Evolutionary conservation across 2,888 invertebrate genomes (phyloP), one percentile per base, ranked within the genome.

Genomic region (Trypoxylon attenuatum): DNA sequence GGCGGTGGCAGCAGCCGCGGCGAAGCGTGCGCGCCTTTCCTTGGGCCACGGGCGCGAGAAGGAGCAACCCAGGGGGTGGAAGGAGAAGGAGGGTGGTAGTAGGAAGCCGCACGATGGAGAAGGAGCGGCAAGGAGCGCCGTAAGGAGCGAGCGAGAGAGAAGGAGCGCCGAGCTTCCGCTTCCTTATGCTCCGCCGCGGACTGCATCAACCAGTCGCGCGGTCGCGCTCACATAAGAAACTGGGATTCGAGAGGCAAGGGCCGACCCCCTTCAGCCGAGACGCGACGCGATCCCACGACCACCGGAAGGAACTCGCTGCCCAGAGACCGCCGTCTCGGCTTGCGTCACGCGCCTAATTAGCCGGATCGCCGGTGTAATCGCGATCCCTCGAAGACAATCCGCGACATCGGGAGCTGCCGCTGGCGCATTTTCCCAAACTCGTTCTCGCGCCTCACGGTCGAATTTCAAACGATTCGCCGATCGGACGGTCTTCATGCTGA

Each of bases 141-240:
- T 22, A 56, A 41, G 46, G 53, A 53, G 39, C 63, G 73, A 66
- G 71, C 49, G 52, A 64, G 66, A 42, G 54, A 59, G 71, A 71
- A 47, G 39, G 73, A 71, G 49, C n/a, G 80, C 77, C 84, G 83
- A 74, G 86, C 85, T 87, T 87, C 86, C 86, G 86, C 86, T 87
- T 87, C 86, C 86, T 86, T 86, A 85, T 86, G 84, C 85, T 82
- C 82, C 82, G 83, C 79, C 84, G 82, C 84, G 84, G 81, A 86
- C 84, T 86, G 86, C 86, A 86, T 84, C 85, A 82, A 82, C 82
- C 86, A 86, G 86, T 86, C 86, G 86, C 85, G 86, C 86, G 86
- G 83, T 84, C 84, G 85, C 84, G 84, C 84, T 81, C 85, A 83
- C 82, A 83, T 83, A 85, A 84, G 82, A 83, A 82, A 82, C 77